Percentiles rank a stretch among this genome's conserved stretches.
Evolutionary conservation across 1,140 invertebrate genomes (phyloP).

Genomic region (Drosophila setifemur): DNA sequence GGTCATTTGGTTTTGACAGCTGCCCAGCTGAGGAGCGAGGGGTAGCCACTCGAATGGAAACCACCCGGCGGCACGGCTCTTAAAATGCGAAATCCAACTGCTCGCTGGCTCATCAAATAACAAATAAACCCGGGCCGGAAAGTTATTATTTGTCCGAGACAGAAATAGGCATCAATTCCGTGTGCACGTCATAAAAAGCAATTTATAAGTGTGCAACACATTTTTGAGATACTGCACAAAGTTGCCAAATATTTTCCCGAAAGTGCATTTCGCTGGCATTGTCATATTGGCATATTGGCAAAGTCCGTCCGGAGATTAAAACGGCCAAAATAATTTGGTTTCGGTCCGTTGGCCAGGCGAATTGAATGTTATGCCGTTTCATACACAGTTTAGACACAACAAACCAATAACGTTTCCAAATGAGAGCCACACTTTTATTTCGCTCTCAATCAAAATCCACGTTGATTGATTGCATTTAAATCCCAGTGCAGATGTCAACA

Average conservation of each 20-base stretch:
- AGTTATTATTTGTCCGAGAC: slow-evolving; percentile 5
- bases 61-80: slow-evolving; percentile 3
- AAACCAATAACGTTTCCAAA: background rate
- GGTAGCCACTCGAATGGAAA: background rate
- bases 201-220: slow-evolving; percentile 8
- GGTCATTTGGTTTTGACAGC: slow-evolving; percentile 39
- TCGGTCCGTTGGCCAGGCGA: background rate
- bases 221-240: background rate
- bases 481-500: slow-evolving; percentile 5
- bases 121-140: background rate
- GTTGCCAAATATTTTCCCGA: background rate
- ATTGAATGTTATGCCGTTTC: slow-evolving; percentile 26
- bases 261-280: slow-evolving; percentile 4
- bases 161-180: slow-evolving; percentile 4
- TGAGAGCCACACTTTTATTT: background rate
- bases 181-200: slow-evolving; percentile 4
- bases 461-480: slow-evolving; percentile 37
- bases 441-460: background rate
- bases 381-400: background rate
- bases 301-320: background rate
- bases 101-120: slow-evolving; percentile 9
- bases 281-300: slow-evolving; percentile 11
- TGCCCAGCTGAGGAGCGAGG: too few species aligned
- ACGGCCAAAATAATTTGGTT: slow-evolving; percentile 13
- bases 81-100: background rate